Evolutionary conservation across 2,797 vertebrate genomes (phyloP).

Genomic region (Lagorchestes hirsutus): DNA sequence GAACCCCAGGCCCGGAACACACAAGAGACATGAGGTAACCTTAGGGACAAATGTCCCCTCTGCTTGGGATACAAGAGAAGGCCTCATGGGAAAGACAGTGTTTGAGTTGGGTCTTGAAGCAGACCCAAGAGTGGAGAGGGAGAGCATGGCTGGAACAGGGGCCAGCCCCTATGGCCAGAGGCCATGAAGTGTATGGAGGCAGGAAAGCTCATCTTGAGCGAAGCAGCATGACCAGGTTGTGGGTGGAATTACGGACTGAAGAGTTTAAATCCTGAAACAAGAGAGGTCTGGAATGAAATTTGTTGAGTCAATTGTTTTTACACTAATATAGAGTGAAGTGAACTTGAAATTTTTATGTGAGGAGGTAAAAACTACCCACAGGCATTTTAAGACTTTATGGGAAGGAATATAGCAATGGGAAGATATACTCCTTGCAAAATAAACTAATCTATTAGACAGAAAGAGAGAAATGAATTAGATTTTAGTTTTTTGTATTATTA

Average conservation of each 20-base stretch:
- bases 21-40: not conserved
- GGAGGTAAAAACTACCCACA: not conserved
- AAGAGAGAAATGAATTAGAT: not conserved
- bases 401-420: not conserved
- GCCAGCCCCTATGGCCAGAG: too few relatives aligned
- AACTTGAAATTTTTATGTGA: not conserved
- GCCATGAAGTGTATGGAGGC: too few relatives aligned
- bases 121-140: not conserved
- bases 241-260: not conserved
- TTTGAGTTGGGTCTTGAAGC: not conserved
- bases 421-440: not conserved
- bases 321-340: not conserved
- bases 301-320: not conserved
- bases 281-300: not conserved
- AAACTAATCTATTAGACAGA: not conserved
- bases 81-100: not conserved
- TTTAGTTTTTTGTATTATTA: not conserved
- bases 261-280: not conserved
- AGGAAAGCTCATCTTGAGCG: not conserved
- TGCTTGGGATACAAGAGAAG: not conserved
- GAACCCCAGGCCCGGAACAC: not conserved
- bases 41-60: too few relatives aligned
- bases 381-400: not conserved
- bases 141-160: too few relatives aligned
- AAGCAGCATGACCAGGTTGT: rapidly evolving